phyloP scores from a whole-genome alignment of 2,797 vertebrate genomes.

The Enteromius paludinosus region DNA sequence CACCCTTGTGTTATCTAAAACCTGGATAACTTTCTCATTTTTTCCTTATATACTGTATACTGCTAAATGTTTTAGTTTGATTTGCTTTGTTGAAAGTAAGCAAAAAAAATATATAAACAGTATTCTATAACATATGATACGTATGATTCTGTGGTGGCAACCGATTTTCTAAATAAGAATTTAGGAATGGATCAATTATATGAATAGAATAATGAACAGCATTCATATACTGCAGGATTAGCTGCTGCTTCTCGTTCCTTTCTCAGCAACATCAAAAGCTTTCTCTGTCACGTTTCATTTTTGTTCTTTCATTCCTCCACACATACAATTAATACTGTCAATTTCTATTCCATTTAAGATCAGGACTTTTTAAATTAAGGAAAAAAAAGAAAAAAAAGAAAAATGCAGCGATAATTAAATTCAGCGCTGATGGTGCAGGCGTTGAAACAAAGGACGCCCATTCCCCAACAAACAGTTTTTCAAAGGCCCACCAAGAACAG shows the following conservation, averaged over 20 bases:
- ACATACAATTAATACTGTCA: conserved; percentile 46
- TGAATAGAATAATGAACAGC: background rate
- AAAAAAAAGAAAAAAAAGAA: background rate
- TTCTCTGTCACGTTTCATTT: conserved; percentile 44
- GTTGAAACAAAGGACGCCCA: conserved; percentile 72
- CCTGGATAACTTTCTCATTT: too few relatives aligned
- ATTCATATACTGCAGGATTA: conserved; percentile 19
- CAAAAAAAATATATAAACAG: too few relatives aligned
- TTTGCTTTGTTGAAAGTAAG: too few relatives aligned
- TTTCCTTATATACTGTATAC: too few relatives aligned
- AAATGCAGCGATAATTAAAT: background rate
- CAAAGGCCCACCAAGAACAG: conserved; percentile 69
- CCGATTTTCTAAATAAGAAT: too few relatives aligned
- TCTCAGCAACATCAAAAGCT: conserved; percentile 35
- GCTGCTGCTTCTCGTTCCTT: conserved; percentile 14
- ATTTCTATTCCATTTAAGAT: conserved; percentile 52
- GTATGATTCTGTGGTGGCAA: too few relatives aligned
- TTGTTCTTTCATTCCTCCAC: conserved; percentile 35
- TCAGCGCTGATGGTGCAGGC: conserved; percentile 62
- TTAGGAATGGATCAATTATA: too few relatives aligned
- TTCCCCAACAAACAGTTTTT: conserved; percentile 70
- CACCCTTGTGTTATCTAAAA: too few relatives aligned
- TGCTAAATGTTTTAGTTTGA: too few relatives aligned
- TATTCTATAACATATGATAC: too few relatives aligned
- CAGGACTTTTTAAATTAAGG: conserved; percentile 50